Evolutionary conservation across 2,888 invertebrate genomes (phyloP).

Genomic region (Drosophila atripex): DNA sequence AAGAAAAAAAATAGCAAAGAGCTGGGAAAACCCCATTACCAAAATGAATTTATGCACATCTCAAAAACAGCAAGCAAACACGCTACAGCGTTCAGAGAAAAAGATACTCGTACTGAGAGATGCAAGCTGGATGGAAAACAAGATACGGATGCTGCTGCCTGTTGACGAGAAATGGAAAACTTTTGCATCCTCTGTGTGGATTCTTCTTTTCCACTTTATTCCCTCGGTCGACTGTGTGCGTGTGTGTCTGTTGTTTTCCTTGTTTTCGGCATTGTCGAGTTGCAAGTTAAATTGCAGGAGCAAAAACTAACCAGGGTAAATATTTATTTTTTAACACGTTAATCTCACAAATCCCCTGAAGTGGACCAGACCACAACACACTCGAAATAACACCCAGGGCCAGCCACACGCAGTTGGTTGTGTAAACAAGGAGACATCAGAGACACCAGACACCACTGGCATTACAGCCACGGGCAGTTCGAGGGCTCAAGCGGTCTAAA

Average conservation of each 20-base stretch:
- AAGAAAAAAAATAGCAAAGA: conserved; percentile 11
- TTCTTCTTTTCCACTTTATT: conserved; percentile 8
- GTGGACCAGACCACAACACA: conserved; percentile 52
- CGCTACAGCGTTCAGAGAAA: conserved; percentile 17
- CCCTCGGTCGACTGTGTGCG: background rate
- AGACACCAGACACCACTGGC: conserved; percentile 54
- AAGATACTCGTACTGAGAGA: conserved; percentile 18
- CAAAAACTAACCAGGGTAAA: conserved; percentile 77
- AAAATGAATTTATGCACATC: conserved; percentile 77
- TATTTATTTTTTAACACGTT: conserved; percentile 80
- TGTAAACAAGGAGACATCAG: conserved; percentile 66
- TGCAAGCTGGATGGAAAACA: conserved; percentile 35
- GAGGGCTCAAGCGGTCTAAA: conserved; percentile 38
- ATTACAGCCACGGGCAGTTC: conserved; percentile 57
- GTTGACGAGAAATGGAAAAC: conserved; percentile 47
- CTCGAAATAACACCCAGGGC: conserved; percentile 36
- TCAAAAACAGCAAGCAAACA: conserved; percentile 67
- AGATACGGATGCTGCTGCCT: conserved; percentile 28
- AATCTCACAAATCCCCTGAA: conserved; percentile 75
- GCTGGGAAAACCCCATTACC: conserved; percentile 72
- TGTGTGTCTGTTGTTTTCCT: conserved; percentile 35
- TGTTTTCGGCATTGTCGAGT: conserved; percentile 67
- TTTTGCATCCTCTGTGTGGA: conserved; percentile 38
- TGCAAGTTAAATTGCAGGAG: conserved; percentile 70
- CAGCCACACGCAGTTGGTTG: conserved; percentile 69